These are phyloP conservation scores for Hippotragus niger DNA, from an alignment of 2,113 vertebrate species.

Conservation along the genomic window DNA sequence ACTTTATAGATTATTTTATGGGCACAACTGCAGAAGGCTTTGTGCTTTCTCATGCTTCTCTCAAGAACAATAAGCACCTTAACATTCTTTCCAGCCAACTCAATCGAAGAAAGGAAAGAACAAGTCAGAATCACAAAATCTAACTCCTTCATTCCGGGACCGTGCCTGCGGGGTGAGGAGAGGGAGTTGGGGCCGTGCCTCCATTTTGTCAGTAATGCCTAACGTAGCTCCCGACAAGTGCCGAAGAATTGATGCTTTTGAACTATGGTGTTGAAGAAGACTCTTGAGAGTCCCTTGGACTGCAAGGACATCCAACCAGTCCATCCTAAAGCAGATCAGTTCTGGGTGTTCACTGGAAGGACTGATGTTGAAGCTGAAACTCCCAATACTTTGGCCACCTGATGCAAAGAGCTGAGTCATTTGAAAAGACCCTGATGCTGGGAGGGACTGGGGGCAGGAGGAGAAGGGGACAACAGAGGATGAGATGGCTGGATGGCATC, in stretches of 20 bases:
- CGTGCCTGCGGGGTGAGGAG: too few relatives aligned
- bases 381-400: neutral
- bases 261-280: neutral
- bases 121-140: too few relatives aligned
- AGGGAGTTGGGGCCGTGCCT: too few relatives aligned
- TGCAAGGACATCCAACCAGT: neutral
- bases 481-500: neutral
- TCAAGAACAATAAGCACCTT: too few relatives aligned
- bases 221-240: rapidly evolving
- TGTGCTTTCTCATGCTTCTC: too few relatives aligned
- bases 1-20: too few relatives aligned
- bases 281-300: neutral
- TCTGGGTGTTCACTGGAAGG: neutral
- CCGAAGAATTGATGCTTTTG: neutral
- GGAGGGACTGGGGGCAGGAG: neutral
- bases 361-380: neutral
- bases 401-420: neutral
- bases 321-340: neutral
- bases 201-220: too few relatives aligned
- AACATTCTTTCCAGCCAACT: too few relatives aligned
- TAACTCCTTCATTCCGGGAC: too few relatives aligned
- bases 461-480: neutral
- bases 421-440: neutral
- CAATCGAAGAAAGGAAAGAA: too few relatives aligned
- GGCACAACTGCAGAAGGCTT: too few relatives aligned